Evolutionary conservation across 2,888 invertebrate genomes (phyloP).

Genomic region (Plebejus argus): DNA sequence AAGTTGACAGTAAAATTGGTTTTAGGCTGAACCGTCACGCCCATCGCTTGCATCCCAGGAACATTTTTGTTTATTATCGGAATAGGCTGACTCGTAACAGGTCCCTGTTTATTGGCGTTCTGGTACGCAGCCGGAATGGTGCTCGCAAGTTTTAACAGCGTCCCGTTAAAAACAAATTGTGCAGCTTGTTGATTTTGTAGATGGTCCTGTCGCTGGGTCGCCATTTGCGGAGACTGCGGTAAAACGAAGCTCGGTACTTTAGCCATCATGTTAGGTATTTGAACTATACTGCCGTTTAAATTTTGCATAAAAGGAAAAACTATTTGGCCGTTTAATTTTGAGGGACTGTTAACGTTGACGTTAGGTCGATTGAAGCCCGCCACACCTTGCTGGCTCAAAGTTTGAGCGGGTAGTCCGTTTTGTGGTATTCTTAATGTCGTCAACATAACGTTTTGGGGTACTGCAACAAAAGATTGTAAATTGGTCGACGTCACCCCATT

Average conservation of each 20-base stretch:
- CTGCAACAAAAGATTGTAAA: constrained; percentile 71
- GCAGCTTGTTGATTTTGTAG: constrained; percentile 70
- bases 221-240: constrained; percentile 65
- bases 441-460: constrained; percentile 79
- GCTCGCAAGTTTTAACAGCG: constrained; percentile 72
- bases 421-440: constrained; percentile 81
- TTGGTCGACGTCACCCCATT: constrained; percentile 59
- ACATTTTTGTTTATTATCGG: constrained; percentile 72
- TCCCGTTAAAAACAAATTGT: constrained; percentile 76
- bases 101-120: constrained; percentile 61
- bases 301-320: constrained; percentile 83
- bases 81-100: constrained; percentile 65
- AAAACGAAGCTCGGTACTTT: constrained; percentile 79
- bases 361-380: constrained; percentile 64
- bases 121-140: constrained; percentile 63
- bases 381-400: constrained; percentile 66
- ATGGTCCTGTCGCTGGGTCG: constrained; percentile 65
- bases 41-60: constrained; percentile 68
- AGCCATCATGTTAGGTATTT: constrained; percentile 82
- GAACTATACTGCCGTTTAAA: constrained; percentile 79
- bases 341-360: constrained; percentile 72
- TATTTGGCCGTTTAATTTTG: constrained; percentile 76
- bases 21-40: constrained; percentile 77
- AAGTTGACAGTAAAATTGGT: constrained; percentile 76
- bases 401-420: constrained; percentile 66